Evolutionary conservation across 2,888 invertebrate species (phyloP), one percentile per base, ranked within the genome.

Genomic region (Luperina testacea): DNA sequence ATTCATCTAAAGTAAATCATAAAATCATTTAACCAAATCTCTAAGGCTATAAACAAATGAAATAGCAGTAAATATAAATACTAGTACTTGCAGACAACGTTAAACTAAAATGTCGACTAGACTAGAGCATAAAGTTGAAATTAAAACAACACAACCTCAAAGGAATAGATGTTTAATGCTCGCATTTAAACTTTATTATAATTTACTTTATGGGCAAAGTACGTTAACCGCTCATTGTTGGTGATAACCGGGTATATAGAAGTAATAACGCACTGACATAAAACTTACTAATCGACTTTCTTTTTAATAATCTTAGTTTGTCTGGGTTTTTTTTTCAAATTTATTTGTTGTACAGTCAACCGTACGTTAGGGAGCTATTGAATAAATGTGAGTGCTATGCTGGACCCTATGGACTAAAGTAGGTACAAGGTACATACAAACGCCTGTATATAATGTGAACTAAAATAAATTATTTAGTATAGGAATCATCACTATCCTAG

Each of bases 151-250:
- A 45, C 24, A 67, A 72, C 32, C 78, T 74, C 75, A 71, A 78
- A 77, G 78, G 80, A 75, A 76, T 81, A 73, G 65, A 85, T 79
- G 70, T 76, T 81, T 86, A 76, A 83, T 83, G 76, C 38, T 65
- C 42, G 59, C 65, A 77, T 81, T 87, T 80, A 64, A 86, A 88
- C 63, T 88, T 86, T 78, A 87, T 80, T 88, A 80, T 78, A 79
- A 81, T 88, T 81, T 78, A 77, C 64, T 76, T 81, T 74, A 88
- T 59, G 57, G n/a, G 1, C 17, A 3, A 70, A 71, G 73, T 81
- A 72, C 72, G 42, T 75, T 72, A 70, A 80, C 65, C 42, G 61
- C 71, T 67, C 59, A 76, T 75, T 78, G 73, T 84, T 59, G 5
- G 2, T 38, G n/a, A 42, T 81, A 45, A 78, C 68, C 57, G 20